phyloP scores from a whole-genome alignment of 2,113 vertebrate genomes.

The Triplophysa dalaica region DNA sequence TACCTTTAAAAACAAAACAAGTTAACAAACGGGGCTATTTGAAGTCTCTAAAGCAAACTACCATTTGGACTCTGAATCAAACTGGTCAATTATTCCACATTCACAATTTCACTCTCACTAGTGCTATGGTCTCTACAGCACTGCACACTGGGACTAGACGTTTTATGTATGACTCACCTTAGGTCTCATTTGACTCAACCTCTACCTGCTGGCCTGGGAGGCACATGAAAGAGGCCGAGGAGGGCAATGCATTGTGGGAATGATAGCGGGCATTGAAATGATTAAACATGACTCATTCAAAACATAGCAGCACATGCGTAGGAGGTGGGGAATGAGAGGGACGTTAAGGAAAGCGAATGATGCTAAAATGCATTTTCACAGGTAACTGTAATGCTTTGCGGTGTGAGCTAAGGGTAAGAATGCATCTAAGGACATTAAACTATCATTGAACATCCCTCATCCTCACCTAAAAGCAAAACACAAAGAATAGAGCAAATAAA shows the following conservation, averaged over 20 bases:
- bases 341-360: background rate
- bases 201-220: conserved; percentile 73
- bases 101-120: conserved; percentile 11
- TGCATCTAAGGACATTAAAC: conserved; percentile 54
- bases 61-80: background rate
- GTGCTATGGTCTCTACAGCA: conserved; percentile 40
- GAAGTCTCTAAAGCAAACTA: background rate
- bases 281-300: conserved; percentile 60
- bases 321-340: conserved; percentile 51
- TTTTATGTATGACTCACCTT: conserved; percentile 74
- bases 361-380: background rate
- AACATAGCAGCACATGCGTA: conserved; percentile 56
- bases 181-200: conserved; percentile 72
- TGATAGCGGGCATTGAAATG: conserved; percentile 71
- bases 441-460: conserved; percentile 67
- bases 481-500: conserved; percentile 64
- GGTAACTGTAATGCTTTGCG: conserved; percentile 4
- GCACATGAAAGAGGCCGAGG: conserved; percentile 73
- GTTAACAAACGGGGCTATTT: background rate
- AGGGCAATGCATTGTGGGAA: conserved; percentile 75
- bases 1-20: background rate
- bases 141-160: conserved; percentile 51
- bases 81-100: background rate
- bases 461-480: conserved; percentile 67
- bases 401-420: conserved; percentile 43